A percentile compares a stretch with the other conserved stretches of the same genome.
phyloP scores from a whole-genome alignment of 2,888 invertebrate genomes.

The Ochropleura leucogaster region DNA sequence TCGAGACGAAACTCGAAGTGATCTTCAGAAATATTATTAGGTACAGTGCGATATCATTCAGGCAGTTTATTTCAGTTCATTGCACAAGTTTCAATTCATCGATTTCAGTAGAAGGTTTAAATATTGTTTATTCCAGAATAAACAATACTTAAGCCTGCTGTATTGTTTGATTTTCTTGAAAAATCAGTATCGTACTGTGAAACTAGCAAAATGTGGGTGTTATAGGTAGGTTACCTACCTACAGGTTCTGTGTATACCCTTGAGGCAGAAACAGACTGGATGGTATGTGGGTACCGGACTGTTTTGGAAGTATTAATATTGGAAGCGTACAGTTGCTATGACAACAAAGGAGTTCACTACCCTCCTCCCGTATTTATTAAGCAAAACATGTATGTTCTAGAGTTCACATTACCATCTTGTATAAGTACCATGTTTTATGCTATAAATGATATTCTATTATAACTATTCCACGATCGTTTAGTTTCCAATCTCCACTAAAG shows the following conservation, averaged over 20 bases:
- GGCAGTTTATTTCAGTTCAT: background rate
- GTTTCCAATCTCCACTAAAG: slow-evolving; percentile 7
- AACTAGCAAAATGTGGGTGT: background rate
- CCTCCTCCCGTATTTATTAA: background rate
- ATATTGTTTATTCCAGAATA: no score
- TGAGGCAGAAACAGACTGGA: background rate
- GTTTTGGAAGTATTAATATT: background rate
- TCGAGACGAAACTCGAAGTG: background rate
- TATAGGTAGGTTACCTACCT: background rate
- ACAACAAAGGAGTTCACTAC: background rate
- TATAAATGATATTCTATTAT: no score
- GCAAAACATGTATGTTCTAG: no score
- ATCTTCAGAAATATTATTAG: background rate
- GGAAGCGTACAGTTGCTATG: background rate
- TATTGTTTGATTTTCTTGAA: background rate
- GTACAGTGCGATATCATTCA: background rate
- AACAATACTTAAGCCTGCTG: no score
- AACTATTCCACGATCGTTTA: background rate
- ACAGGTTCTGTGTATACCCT: background rate
- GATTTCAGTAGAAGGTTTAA: no score
- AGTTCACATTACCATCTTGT: no score
- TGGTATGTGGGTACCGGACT: background rate
- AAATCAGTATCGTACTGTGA: background rate
- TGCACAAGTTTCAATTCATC: background rate
- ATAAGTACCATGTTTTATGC: no score